phyloP scores from a whole-genome alignment of 1,140 invertebrate species.

The Sitodiplosis mosellana region DNA sequence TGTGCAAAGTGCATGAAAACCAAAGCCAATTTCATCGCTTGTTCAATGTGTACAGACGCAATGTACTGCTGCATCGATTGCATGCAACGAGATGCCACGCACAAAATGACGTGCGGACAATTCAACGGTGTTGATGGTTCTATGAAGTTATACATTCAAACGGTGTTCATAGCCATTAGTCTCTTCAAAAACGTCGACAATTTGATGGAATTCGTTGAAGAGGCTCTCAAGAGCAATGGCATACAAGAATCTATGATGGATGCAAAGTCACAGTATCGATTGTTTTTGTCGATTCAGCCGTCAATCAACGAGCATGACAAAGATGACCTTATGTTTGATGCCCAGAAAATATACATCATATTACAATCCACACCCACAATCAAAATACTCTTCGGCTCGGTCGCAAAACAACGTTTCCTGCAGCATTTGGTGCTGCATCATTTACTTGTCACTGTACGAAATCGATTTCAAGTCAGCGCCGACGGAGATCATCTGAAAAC shows the following conservation, averaged over 20 bases:
- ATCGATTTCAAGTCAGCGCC: too few relatives aligned
- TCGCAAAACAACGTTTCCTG: background rate
- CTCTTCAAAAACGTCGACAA: background rate
- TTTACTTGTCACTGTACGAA: too few relatives aligned
- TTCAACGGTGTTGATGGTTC: background rate
- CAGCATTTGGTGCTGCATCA: background rate
- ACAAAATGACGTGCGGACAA: background rate
- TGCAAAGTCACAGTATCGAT: background rate
- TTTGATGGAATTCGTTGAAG: background rate
- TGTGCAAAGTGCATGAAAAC: conserved; percentile 62
- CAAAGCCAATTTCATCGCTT: conserved; percentile 44
- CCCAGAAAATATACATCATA: too few relatives aligned
- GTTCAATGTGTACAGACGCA: conserved; percentile 37
- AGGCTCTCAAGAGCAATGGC: background rate
- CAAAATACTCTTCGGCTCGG: background rate
- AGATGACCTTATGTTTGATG: too few relatives aligned
- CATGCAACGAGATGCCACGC: conserved; percentile 25
- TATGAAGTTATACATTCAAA: background rate
- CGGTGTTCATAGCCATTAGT: background rate
- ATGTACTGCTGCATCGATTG: conserved; percentile 58
- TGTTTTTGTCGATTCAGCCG: background rate
- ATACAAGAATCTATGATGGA: background rate
- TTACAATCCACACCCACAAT: conserved; percentile 9
- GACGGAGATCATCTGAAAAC: too few relatives aligned
- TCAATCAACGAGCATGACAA: too few relatives aligned